Evolutionary conservation across 1,140 invertebrate genomes (phyloP), one percentile per base, ranked within the genome.

Genomic region (Drosophila santomea): DNA sequence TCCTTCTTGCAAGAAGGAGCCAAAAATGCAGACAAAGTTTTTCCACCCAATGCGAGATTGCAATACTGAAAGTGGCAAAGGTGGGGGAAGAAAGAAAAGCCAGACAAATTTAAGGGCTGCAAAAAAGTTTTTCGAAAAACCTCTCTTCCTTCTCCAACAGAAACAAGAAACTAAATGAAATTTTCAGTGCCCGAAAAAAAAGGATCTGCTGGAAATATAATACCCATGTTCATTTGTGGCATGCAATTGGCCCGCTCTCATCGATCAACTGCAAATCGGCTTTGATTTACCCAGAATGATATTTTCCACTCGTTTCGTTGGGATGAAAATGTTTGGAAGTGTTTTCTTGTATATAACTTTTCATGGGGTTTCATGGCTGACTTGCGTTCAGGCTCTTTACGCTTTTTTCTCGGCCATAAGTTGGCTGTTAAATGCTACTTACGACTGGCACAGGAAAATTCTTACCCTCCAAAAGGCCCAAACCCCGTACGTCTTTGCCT

Each of bases 371-470:
- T 86, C 82, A 81, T 81, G 74, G 74, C 63, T 81, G 73, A 71
- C 59, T 77, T 58, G 67, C 38, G 35, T 48, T 45, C 72, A 66
- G 35, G 39, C 45, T 59, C 47, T 25, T 28, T 35, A 52, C 20
- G 60, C 62, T 67, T 60, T 60, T 58, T 62, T 61, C 80, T 60
- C 60, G 82, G 78, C 74, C 82, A 88, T 86, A 86, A 86, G 82
- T 86, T 86, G 82, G 63, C 82, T 88, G 82, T 86, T 86, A 86
- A 86, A 86, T 88, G 82, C 82, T 86, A 86, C 82, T 86, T 86
- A 86, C 82, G 64, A 72, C 82, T 75, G 72, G 77, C 58, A 69
- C 83, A 78, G 73, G 68, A 78, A 75, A 71, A 72, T 48, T 56
- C 45, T 39, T 5, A 39, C 5, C 38, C 38, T 2, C 54, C 35